Evolutionary conservation across 1,140 invertebrate genomes (phyloP).

Genomic region (Panagrolaimus sp.): DNA sequence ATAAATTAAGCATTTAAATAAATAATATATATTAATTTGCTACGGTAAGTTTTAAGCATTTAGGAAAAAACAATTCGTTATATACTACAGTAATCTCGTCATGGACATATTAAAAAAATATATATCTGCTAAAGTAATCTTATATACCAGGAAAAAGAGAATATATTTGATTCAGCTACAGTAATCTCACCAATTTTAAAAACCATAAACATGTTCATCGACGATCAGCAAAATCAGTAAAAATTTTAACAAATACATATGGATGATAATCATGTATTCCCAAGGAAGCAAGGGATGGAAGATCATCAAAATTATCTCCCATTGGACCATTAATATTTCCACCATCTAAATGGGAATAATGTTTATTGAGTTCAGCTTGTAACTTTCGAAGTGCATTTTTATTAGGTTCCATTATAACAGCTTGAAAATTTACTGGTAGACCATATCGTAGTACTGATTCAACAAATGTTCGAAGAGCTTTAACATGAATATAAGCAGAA

Average conservation of each 20-base stretch:
- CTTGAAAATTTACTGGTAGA: constrained; percentile 93
- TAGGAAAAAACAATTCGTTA: too few relatives aligned
- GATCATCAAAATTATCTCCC: constrained; percentile 42
- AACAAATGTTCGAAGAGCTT: constrained; percentile 93
- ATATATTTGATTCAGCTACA: too few relatives aligned
- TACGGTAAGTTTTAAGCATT: too few relatives aligned
- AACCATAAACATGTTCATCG: background rate
- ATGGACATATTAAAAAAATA: too few relatives aligned
- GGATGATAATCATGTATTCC: constrained; percentile 58
- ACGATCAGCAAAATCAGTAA: constrained; percentile 49
- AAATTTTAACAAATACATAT: constrained; percentile 58
- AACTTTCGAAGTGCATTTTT: constrained; percentile 83
- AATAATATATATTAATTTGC: too few relatives aligned
- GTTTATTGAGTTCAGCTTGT: constrained; percentile 80
- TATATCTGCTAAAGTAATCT: too few relatives aligned
- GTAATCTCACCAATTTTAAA: too few relatives aligned
- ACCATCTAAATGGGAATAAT: constrained; percentile 85
- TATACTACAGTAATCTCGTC: too few relatives aligned
- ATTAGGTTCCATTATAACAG: constrained; percentile 82
- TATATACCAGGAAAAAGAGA: too few relatives aligned
- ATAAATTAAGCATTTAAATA: too few relatives aligned
- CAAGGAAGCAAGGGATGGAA: constrained; percentile 53
- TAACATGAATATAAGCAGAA: constrained; percentile 97
- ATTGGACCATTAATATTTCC: constrained; percentile 26
- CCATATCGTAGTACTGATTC: constrained; percentile 94